These are phyloP conservation scores for Hymenochirus boettgeri DNA, from an alignment of 2,113 vertebrate species.

Conservation along the genomic window DNA sequence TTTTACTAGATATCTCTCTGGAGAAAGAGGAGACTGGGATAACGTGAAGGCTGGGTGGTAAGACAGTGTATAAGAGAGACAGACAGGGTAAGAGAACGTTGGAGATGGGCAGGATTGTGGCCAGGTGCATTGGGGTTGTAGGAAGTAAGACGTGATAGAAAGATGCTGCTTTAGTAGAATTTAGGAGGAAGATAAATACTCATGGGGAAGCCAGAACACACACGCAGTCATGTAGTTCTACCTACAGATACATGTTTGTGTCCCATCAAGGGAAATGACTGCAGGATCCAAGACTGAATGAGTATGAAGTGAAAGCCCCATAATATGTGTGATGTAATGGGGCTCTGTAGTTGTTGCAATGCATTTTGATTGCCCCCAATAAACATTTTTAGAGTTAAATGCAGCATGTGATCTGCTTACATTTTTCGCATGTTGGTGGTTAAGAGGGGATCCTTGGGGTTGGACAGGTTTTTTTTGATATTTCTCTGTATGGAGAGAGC, in stretches of 20 bases:
- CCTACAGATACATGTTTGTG: conserved; percentile 19
- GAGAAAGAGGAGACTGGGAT: neutral
- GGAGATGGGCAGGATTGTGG: conserved; percentile 37
- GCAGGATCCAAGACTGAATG: conserved; percentile 16
- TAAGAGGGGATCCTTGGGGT: too few species aligned
- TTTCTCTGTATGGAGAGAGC: too few species aligned
- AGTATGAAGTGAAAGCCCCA: neutral
- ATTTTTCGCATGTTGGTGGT: too few species aligned
- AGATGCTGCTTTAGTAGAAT: conserved; percentile 6
- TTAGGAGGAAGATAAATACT: too few species aligned
- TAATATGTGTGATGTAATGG: neutral
- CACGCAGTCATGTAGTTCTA: conserved; percentile 9
- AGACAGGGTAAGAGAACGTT: conserved; percentile 40
- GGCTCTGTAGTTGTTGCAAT: too few species aligned
- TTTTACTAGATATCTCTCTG: neutral
- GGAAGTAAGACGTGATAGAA: conserved; percentile 46
- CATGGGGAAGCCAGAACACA: neutral
- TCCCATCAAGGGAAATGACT: conserved; percentile 24
- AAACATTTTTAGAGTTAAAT: too few species aligned
- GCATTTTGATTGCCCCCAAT: too few species aligned
- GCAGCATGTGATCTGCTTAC: too few species aligned
- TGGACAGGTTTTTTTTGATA: too few species aligned
- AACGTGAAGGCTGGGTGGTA: conserved; percentile 3
- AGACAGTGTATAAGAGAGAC: conserved; percentile 40
- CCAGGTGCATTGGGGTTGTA: neutral